These are phyloP conservation scores for Ammodramus savannarum DNA, from an alignment of 2,113 vertebrate genomes.

Conservation along the genomic window DNA sequence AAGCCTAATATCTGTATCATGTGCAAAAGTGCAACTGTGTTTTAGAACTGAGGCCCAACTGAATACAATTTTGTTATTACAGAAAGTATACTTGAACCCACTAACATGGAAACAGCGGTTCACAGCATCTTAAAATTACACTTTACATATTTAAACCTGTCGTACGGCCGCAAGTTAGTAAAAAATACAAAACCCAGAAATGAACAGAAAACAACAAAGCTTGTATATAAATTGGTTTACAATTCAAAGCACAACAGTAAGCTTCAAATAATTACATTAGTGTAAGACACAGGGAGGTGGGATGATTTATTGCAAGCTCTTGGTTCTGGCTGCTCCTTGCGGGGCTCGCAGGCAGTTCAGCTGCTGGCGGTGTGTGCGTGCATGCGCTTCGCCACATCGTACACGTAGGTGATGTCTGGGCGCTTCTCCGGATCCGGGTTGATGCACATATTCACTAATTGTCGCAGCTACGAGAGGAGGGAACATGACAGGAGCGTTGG, in stretches of 20 bases:
- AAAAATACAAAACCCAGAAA: not conserved
- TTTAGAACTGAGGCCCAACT: constrained; percentile 30
- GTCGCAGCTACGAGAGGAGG: constrained; percentile 82
- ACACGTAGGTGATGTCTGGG: constrained; percentile 94
- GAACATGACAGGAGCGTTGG: not conserved
- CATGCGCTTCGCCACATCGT: constrained; percentile 92
- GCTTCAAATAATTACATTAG: constrained; percentile 39
- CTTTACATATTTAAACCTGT: not conserved
- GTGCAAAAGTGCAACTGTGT: constrained; percentile 34
- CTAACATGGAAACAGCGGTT: not conserved
- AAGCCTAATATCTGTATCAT: not conserved
- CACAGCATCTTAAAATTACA: not conserved
- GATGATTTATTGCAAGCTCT: constrained; percentile 25
- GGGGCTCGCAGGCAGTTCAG: constrained; percentile 52
- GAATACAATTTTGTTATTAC: not conserved
- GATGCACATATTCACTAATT: constrained; percentile 97
- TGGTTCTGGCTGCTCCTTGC: not conserved
- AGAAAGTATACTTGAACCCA: not conserved
- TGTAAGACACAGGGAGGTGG: constrained; percentile 11
- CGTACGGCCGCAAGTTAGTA: not conserved
- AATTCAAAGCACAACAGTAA: constrained; percentile 55
- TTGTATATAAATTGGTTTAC: constrained; percentile 58
- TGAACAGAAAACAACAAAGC: constrained; percentile 48
- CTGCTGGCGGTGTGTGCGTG: constrained; percentile 83
- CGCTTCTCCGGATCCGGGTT: constrained; percentile 97